Percentiles rank a stretch among this genome's conserved stretches.
phyloP scores from a whole-genome alignment of 1,140 invertebrate species.

The Saccostrea echinata region DNA sequence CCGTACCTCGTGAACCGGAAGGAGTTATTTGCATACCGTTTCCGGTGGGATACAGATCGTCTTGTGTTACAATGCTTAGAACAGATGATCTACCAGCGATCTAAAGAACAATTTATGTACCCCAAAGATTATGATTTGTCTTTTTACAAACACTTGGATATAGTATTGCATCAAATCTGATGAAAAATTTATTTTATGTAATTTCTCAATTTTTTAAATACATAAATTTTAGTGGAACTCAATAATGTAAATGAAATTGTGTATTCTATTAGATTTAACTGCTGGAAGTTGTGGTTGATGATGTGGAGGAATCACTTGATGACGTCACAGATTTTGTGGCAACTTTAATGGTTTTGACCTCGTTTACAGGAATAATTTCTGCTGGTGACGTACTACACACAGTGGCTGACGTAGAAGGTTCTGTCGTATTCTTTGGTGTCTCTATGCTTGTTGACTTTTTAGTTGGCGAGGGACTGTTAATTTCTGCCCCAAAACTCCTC shows the following conservation, averaged over 20 bases:
- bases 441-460: neutral
- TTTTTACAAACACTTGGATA: conserved; percentile 10
- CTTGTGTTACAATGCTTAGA: conserved; percentile 24
- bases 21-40: conserved; percentile 23
- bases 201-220: too few relatives aligned
- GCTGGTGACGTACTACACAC: neutral
- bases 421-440: neutral
- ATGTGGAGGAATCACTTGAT: neutral
- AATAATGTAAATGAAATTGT: too few relatives aligned
- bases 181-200: neutral
- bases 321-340: neutral
- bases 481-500: conserved; percentile 2
- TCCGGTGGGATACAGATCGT: conserved; percentile 20
- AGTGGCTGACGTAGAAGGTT: neutral
- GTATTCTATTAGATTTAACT: too few relatives aligned
- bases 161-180: conserved; percentile 15
- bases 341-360: neutral
- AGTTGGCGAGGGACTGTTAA: neutral
- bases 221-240: too few relatives aligned
- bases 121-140: conserved; percentile 16
- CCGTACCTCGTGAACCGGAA: conserved; percentile 31
- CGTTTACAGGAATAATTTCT: neutral
- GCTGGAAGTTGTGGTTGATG: neutral
- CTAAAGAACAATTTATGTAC: conserved; percentile 27
- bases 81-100: neutral